Base-by-base conservation (phyloP, 2,888 invertebrate genomes). In the Eremobia ochroleuca region DNA sequence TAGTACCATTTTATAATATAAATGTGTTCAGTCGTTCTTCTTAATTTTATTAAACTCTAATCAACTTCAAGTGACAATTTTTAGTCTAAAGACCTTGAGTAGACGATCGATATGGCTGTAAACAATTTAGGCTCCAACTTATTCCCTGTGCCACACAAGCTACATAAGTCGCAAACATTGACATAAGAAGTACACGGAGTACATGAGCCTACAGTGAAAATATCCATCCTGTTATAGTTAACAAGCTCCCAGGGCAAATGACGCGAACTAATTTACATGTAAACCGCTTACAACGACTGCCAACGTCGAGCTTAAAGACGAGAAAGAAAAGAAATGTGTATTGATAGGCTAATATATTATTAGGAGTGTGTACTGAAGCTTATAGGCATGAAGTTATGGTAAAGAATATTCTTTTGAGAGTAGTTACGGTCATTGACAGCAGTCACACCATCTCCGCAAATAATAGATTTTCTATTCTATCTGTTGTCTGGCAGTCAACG, bases 181-280 rank as follows among this genome's bases (percentile, higher is more conserved):
- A 58, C 70, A 37, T 62, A 81, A 68, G 55, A 61, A 46, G 25
- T 34, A 68, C 34, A 34, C 59, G 11, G 34, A 59, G 58, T n/a
- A 65, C 25, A 74, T 8, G 40, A 55, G 61, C 49, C 18, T 37
- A 43, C 61, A 68, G n/a, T 71, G 71, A 72, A 77, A 78, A 83
- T 83, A 78, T 52, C 61, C 52, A 49, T 79, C 84, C 84, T 86
- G 75, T 88, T 86, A 88, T 73, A 79, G 77, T 77, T 88, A 88
- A 89, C 85, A 88, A 88, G 86, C 76, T 80, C 76, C 66, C 76
- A 61, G 68, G 61, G 70, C n/a, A 61, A n/a, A 37, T n/a, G n/a
- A 55, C 52, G n/a, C 64, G 68, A 73, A 78, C 79, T 89, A 83
- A 89, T 89, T 88, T 89, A 79, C 87, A 88, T 88, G 82, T 88